Evolutionary conservation across 2,888 invertebrate genomes (phyloP), one percentile per base, ranked within the genome.

Genomic region (Cylindroiulus punctatus): DNA sequence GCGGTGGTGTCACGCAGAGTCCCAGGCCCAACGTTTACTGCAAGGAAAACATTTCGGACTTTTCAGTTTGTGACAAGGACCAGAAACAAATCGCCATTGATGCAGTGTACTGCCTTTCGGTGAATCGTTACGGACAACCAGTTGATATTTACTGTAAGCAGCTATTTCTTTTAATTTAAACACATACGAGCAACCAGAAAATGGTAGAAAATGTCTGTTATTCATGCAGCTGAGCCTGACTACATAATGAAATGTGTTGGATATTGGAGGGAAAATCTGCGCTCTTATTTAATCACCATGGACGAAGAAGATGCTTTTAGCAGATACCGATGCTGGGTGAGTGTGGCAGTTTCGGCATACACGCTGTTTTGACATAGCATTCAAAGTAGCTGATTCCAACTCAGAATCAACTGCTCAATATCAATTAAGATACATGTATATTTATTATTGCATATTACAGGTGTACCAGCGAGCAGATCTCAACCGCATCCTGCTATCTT

Each of bases 221-320:
- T 47, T 36, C 87, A 88, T 89, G 87, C 89, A 93, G 94, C 94
- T 93, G 96, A 97, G 90, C 97, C 98, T 0, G 98, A 99, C 93
- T 97, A 98, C 90, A 95, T 94, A 90, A 95, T 99, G 95, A 97
- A 97, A 90, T 99, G 99, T 90, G 97, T 99, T 89, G 98, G 98
- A 0, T 98, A 94, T 91, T 99, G 98, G 97, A 97, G 98, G 91
- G 98, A 99, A 91, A 98, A 99, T 92, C 93, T 98, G 57, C 97
- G 96, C 90, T 98, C 98, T 0, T 98, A 98, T 91, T 92, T 99
- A 81, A 96, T 99, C 86, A 99, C 98, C 0, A 98, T 96, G 91
- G 98, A 99, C 90, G 97, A 97, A 90, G 93, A 98, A 89, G 98
- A 99, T 92, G 97, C 98, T 0, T 95, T 97, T 90, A 97, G 97